A percentile compares a stretch with the other conserved stretches of the same genome.
Evolutionary conservation across 2,888 invertebrate genomes (phyloP).

Genomic region (Deroplatys truncata): DNA sequence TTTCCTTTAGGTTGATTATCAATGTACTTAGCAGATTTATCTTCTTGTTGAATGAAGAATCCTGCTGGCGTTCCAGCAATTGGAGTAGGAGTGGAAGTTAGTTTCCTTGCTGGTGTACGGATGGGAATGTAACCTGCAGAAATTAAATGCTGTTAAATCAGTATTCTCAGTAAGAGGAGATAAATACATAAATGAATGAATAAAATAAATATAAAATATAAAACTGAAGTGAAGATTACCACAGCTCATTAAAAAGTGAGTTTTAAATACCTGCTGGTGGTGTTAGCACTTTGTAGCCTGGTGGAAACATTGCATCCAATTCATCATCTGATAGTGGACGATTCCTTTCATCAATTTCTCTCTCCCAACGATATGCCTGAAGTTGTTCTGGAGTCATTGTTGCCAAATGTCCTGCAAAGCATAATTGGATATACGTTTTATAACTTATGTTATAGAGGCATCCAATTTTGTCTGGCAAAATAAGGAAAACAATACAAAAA

Average conservation of each 20-base stretch:
- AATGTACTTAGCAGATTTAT: slow-evolving; percentile 79
- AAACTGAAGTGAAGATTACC: background rate
- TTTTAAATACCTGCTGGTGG: slow-evolving; percentile 72
- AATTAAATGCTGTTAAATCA: background rate
- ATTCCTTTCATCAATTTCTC: slow-evolving; percentile 97
- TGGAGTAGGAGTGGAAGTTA: slow-evolving; percentile 97
- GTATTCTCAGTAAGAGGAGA: slow-evolving; percentile 30
- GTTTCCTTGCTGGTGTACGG: slow-evolving; percentile 94
- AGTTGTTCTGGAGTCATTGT: slow-evolving; percentile 99
- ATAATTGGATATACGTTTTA: background rate
- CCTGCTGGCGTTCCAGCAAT: slow-evolving; percentile 88
- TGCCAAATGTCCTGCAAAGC: slow-evolving; percentile 67
- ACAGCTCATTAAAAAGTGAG: background rate
- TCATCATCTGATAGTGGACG: slow-evolving; percentile 96
- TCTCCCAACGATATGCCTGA: slow-evolving; percentile 96
- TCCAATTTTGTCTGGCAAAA: no score
- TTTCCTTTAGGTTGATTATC: slow-evolving; percentile 98
- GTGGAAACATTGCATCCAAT: slow-evolving; percentile 94
- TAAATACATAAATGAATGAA: slow-evolving; percentile 5
- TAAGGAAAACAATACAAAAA: no score
- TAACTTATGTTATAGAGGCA: background rate
- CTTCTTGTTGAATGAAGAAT: slow-evolving; percentile 89
- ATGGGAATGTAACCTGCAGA: slow-evolving; percentile 81
- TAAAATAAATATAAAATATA: background rate
- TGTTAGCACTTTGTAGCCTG: slow-evolving; percentile 94